Conservation (phyloP, 2,888 invertebrate genomes). For the Chirona hameri region DNA sequence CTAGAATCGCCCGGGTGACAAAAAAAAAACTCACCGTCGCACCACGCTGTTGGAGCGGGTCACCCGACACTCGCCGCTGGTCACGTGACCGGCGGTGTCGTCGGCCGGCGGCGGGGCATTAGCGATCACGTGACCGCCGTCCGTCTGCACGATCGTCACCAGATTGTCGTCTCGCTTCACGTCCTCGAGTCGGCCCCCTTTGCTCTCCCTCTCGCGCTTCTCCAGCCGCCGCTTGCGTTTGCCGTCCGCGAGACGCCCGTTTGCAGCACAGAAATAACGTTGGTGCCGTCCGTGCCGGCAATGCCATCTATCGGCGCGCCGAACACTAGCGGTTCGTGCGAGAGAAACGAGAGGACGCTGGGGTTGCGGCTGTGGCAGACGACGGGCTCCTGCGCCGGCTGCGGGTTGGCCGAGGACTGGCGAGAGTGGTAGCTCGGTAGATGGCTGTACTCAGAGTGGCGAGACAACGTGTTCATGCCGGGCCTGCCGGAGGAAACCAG, state of each 20-base stretch:
- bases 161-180: slow-evolving; percentile 48
- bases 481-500: slow-evolving; percentile 39
- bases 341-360: slow-evolving; percentile 44
- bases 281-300: slow-evolving; percentile 30
- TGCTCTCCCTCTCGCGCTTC: neutral
- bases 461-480: slow-evolving; percentile 42
- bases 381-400: slow-evolving; percentile 38
- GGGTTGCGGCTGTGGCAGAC: slow-evolving; percentile 43
- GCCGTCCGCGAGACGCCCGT: slow-evolving; percentile 27
- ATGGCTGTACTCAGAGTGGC: slow-evolving; percentile 67
- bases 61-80: neutral
- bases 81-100: neutral
- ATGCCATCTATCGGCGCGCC: slow-evolving; percentile 34
- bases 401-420: slow-evolving; percentile 42
- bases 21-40: slow-evolving; percentile 65
- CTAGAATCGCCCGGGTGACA: too few species aligned
- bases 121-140: slow-evolving; percentile 46
- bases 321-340: slow-evolving; percentile 38
- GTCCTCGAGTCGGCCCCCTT: slow-evolving; percentile 31
- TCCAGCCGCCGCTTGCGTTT: slow-evolving; percentile 58
- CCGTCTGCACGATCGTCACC: slow-evolving; percentile 68
- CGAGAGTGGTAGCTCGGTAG: slow-evolving; percentile 73
- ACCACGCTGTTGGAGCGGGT: slow-evolving; percentile 37
- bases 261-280: slow-evolving; percentile 32
- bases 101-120: slow-evolving; percentile 14